phyloP scores from a whole-genome alignment of 2,888 invertebrate genomes.

The Chouioia cunea region DNA sequence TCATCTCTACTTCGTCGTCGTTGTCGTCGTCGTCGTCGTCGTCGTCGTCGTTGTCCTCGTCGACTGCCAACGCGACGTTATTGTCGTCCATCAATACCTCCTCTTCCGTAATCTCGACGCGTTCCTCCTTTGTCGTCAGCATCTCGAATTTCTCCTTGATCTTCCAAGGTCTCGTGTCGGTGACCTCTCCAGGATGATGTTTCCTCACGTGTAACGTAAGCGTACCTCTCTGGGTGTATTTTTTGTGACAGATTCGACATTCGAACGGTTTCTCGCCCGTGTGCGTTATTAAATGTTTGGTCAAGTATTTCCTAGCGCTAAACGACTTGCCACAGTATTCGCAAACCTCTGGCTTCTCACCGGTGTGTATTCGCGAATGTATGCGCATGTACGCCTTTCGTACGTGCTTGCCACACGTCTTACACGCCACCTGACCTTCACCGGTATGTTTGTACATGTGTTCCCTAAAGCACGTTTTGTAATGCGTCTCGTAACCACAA shows the following conservation, averaged over 20 bases:
- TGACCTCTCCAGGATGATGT: slow-evolving; percentile 45
- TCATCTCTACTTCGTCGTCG: not conserved
- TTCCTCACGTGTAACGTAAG: slow-evolving; percentile 60
- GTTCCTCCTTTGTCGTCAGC: not conserved
- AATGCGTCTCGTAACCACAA: slow-evolving; percentile 67
- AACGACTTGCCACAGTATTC: slow-evolving; percentile 61
- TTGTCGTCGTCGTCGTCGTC: not conserved
- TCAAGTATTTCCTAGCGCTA: slow-evolving; percentile 55
- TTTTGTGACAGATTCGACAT: slow-evolving; percentile 63
- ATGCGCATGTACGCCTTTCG: slow-evolving; percentile 58
- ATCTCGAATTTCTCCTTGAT: not conserved
- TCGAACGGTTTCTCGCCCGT: slow-evolving; percentile 59
- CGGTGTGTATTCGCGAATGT: slow-evolving; percentile 58
- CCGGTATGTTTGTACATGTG: slow-evolving; percentile 68
- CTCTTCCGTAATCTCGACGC: not conserved
- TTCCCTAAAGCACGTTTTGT: slow-evolving; percentile 65
- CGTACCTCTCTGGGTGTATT: slow-evolving; percentile 62
- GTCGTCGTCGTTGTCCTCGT: not conserved
- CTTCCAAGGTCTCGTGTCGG: not conserved
- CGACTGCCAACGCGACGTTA: not conserved
- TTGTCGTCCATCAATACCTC: not conserved
- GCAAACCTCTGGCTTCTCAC: slow-evolving; percentile 60
- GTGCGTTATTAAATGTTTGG: slow-evolving; percentile 57
- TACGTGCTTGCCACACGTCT: slow-evolving; percentile 66
- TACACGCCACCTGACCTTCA: slow-evolving; percentile 62